These are phyloP conservation scores for Drosophila rellima DNA, from an alignment of 2,888 invertebrate genomes.

Conservation along the genomic window DNA sequence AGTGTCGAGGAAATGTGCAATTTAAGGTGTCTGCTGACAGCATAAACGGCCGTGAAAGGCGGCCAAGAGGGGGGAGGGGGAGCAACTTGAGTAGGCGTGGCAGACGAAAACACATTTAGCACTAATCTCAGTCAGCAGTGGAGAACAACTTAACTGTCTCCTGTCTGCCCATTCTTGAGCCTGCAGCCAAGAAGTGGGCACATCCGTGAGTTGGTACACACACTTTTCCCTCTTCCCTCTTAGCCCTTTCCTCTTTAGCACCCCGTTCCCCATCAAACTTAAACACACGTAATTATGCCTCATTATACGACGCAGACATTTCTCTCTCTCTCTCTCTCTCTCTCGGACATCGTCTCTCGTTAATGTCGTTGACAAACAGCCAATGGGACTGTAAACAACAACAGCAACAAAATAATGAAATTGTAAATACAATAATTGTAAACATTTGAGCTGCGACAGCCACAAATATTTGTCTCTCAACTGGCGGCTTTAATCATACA, in stretches of 20 bases:
- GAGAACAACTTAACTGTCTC: slow-evolving; percentile 40
- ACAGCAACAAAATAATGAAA: slow-evolving; percentile 67
- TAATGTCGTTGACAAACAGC: slow-evolving; percentile 67
- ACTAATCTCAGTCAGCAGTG: slow-evolving; percentile 56
- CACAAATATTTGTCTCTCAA: slow-evolving; percentile 64
- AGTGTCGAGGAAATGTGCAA: slow-evolving; percentile 54
- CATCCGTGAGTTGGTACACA: slow-evolving; percentile 55
- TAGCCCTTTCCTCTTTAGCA: background rate
- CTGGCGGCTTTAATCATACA: slow-evolving; percentile 46
- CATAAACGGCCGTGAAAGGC: slow-evolving; percentile 13
- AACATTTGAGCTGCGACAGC: slow-evolving; percentile 67
- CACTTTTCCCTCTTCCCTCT: background rate
- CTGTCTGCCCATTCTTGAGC: slow-evolving; percentile 12
- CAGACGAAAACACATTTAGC: slow-evolving; percentile 45
- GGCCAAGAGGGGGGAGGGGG: background rate
- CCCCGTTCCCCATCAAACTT: slow-evolving; percentile 20
- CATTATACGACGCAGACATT: slow-evolving; percentile 61
- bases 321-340: background rate
- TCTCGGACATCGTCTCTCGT: slow-evolving; percentile 36
- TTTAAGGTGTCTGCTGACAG: slow-evolving; percentile 29
- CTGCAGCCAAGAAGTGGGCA: slow-evolving; percentile 30
- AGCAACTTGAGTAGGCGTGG: background rate
- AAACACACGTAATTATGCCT: slow-evolving; percentile 68
- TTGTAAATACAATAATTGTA: slow-evolving; percentile 74
- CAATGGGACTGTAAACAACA: slow-evolving; percentile 44